Evolutionary conservation across 1,140 invertebrate species (phyloP).

Genomic region (Conopomorpha cramerella): DNA sequence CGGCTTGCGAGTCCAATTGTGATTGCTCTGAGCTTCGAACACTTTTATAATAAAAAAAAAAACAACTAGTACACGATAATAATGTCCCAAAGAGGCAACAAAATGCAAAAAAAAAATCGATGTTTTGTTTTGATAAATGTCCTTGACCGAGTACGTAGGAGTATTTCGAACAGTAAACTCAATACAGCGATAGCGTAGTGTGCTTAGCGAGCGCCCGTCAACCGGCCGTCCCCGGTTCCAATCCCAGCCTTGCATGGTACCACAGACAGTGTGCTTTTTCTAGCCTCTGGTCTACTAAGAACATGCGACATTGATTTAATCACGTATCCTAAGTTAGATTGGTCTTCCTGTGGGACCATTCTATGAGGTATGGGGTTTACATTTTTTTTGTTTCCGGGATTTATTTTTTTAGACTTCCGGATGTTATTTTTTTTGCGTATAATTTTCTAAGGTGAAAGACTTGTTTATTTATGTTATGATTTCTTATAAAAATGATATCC

Average conservation of each 20-base stretch:
- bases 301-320: conserved; percentile 42
- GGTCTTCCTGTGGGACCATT: conserved; percentile 18
- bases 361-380: conserved; percentile 19
- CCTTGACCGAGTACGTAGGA: too few species aligned
- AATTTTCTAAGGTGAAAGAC: not conserved
- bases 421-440: not conserved
- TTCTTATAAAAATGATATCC: too few species aligned
- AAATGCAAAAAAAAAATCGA: too few species aligned
- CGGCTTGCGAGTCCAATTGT: too few species aligned
- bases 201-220: conserved; percentile 1
- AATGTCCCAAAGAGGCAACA: too few species aligned
- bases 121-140: too few species aligned
- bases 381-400: conserved; percentile 16
- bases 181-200: not conserved
- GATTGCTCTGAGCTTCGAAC: too few species aligned
- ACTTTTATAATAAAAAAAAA: too few species aligned
- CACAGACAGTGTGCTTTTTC: conserved; percentile 37
- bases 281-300: conserved; percentile 45
- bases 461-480: not conserved
- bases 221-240: conserved; percentile 15
- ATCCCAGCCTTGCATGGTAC: conserved; percentile 34
- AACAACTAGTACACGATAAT: too few species aligned
- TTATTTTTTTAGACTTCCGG: conserved; percentile 2
- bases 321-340: conserved; percentile 15
- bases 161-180: not conserved